Evolutionary conservation across 2,797 vertebrate species (phyloP), one percentile per base, ranked within the genome.

Genomic region (Myotis pilosus): DNA sequence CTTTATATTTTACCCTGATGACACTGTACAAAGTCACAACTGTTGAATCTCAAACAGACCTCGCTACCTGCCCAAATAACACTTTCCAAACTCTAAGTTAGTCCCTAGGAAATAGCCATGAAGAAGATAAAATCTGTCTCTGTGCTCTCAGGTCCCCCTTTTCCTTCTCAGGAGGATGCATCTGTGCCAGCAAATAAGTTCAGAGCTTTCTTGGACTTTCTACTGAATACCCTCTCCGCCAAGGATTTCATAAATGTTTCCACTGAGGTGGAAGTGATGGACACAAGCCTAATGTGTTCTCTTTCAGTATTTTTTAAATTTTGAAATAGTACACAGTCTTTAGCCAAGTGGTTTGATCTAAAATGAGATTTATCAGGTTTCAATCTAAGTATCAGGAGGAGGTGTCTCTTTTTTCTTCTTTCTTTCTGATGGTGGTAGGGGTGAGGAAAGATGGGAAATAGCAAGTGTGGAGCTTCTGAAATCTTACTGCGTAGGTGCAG

Each of bases 1-100:
- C 91, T 89, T 93, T 86, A 33, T 93, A 84, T 78, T 94, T 91
- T 85, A 91, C 47, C 86, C 66, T 66, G 5, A 8, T 36, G 74
- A 53, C 15, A 68, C 55, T 66, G n/a, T 66, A 75, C 22, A 62
- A 94, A 89, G 30, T 68, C 82, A 30, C 25, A 53, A 62, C 30
- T 71, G 6, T 83, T 83, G 36, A 84, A 76, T 90, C 53, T 28
- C 53, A 53, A 91, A 69, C 23, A 76, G 30, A 71, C 72, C 44
- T 1, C 16, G 8, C 7, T 1, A 23, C 19, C 44, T 2, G 30
- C 19, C 28, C 9, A 74, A 83, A 33, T 44, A 62, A 81, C 20
- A 71, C 41, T 71, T 89, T 79, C 41, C 83, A 72, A 60, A 87
- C 8, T 62, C 17, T 30, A 49, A 78, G 53, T 41, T 86, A 49